These are phyloP conservation scores for Neoarius graeffei DNA, from an alignment of 2,113 vertebrate genomes.

Conservation along the genomic window DNA sequence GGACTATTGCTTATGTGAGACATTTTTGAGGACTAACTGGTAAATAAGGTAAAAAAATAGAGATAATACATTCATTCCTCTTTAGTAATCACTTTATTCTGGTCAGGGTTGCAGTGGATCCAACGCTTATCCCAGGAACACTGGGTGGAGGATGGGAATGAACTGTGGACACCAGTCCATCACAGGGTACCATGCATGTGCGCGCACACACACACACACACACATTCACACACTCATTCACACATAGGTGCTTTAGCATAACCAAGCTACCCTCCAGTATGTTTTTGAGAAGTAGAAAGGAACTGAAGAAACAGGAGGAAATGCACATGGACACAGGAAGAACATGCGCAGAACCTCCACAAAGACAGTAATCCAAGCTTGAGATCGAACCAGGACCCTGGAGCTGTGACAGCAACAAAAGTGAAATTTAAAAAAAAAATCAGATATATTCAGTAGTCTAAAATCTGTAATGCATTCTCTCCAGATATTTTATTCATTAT, in stretches of 20 bases:
- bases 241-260: too few species aligned
- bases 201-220: neutral
- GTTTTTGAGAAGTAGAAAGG: neutral
- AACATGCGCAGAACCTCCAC: neutral
- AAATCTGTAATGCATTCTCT: neutral
- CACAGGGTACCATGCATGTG: neutral
- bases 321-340: neutral
- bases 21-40: neutral
- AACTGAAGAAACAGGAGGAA: neutral
- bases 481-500: neutral
- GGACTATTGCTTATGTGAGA: neutral
- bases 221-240: neutral
- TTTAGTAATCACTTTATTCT: neutral
- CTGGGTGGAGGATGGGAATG: neutral
- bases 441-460: neutral
- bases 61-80: neutral
- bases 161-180: neutral
- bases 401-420: neutral
- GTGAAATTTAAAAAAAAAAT: neutral
- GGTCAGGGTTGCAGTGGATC: neutral
- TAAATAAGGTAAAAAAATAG: neutral
- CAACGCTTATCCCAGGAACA: neutral
- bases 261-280: neutral
- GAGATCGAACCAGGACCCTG: neutral
- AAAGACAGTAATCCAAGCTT: neutral